phyloP scores from a whole-genome alignment of 2,113 vertebrate genomes.

The Peucedramus taeniatus region DNA sequence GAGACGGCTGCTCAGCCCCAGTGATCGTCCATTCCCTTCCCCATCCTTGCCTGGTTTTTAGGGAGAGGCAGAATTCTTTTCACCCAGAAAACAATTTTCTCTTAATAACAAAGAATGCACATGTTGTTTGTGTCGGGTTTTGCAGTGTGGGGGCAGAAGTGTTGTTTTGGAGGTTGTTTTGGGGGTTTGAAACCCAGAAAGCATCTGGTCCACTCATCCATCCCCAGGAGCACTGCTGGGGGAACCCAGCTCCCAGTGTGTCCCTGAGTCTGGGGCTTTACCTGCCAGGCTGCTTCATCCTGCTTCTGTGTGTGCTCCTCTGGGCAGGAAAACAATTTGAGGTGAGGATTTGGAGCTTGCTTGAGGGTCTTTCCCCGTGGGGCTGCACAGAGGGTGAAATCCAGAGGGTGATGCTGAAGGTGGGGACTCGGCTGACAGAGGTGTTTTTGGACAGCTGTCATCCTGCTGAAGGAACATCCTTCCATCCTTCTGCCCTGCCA shows the following conservation, averaged over 20 bases:
- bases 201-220: fast-evolving
- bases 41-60: neutral
- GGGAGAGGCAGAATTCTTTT: neutral
- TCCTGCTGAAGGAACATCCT: neutral
- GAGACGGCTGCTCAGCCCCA: neutral
- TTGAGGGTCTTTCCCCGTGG: fast-evolving
- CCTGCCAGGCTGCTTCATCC: neutral
- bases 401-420: neutral
- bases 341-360: neutral
- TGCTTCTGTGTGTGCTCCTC: neutral
- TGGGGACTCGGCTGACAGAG: neutral
- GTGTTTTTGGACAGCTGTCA: neutral
- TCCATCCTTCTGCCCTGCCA: neutral
- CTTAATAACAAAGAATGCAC: neutral
- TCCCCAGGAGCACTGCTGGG: neutral
- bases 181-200: neutral
- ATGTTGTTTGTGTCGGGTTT: neutral
- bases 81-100: neutral
- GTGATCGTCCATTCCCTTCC: neutral
- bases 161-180: neutral
- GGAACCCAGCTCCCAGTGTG: neutral
- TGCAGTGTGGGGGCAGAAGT: neutral
- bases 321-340: neutral
- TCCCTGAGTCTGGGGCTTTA: neutral
- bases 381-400: neutral